Base-by-base conservation (phyloP, 2,113 vertebrate genomes). In the Sinocyclocheilus rhinocerous region DNA sequence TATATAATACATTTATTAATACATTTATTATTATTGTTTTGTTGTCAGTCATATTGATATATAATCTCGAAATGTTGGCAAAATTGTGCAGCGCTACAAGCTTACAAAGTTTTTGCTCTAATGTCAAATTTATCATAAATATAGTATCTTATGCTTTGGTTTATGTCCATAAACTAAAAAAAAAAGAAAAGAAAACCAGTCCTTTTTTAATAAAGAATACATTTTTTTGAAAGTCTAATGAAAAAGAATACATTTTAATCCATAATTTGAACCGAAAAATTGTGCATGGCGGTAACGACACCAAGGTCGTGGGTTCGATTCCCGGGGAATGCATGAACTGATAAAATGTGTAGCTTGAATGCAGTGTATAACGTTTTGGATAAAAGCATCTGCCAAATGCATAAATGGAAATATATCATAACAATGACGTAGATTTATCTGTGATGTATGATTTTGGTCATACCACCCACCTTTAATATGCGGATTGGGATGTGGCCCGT, bases 361-460 rank as follows among this genome's bases (percentile, higher is more conserved):
- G 1, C 11, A 2, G 5, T 65, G 4, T 26, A 2, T 13, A 10
- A 5, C 8, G 2, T 3, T 36, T 16, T 10, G 0, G 2, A 36
- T 36, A 33, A 3, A 50, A 0, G 9, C 5, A 15, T 8, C 4
- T 45, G 18, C 69, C 73, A 10, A 2, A 22, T 73, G 55, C 70
- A 36, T 72, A 42, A 22, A 72, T 22, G 8, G 4, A 72, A 42
- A 6, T 42, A 42, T 45, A 45, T 69, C 7, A 1, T 18, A 36
- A 9, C 16, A 3, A 69, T 15, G 26, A 3, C 70, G 10, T 5
- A 2, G 18, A n/a, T 20, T 72, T 42, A 72, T 20, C 36, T 12
- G 29, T 36, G 20, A 72, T 72, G 3, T n/a, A 42, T 42, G 10
- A 42, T 73, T 22, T 42, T n/a, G 33, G 2, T 73, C 4, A 0